Base-by-base conservation (phyloP, 2,113 vertebrate species). In the Hemichromis elongatus region DNA sequence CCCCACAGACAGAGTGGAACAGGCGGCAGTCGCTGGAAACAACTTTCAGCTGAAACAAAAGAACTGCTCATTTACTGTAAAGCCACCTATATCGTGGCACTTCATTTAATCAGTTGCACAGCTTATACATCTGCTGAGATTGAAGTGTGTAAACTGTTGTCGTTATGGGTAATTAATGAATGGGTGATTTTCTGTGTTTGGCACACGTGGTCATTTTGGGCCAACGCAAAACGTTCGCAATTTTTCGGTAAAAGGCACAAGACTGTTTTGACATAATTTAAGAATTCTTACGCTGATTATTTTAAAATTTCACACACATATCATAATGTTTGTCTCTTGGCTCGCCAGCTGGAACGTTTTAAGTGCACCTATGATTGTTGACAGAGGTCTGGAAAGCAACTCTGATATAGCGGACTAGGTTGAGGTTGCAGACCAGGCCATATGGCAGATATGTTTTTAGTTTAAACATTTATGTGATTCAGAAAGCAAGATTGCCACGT, bases 261-360 rank as follows among this genome's bases (percentile, higher is more conserved):
- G 0, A 0, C 0, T 0, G 4, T 66, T 66, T 66, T 66, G 33
- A n/a, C 10, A 21, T 63, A 37, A 66, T 33, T 66, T 1, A 66
- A 37, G 0, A 66, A 66, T 5, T 66, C 33, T 12, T 40, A 66
- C 19, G 21, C 19, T 1, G 2, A 21, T 66, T 66, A 0, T 5
- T 66, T 37, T 19, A 66, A 1, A 21, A 40, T 66, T 40, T 66
- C 61, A 37, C 33, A 1, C 61, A 66, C 3, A 66, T 66, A 6
- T 66, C 10, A 66, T 0, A 59, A 61, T 61, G 3, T 61, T 35
- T 61, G 35, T 35, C 30, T 61, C 30, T 61, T 35, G 0, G 30
- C 18, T 61, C 57, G 4, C 16, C 28, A 61, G 16, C 30, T 61
- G 57, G 2, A 37, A 40, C 11, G 37, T 40, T 40, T 3, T 40